These are phyloP conservation scores for Drosophila subpulchrella DNA, from an alignment of 1,140 invertebrate species.

Conservation along the genomic window DNA sequence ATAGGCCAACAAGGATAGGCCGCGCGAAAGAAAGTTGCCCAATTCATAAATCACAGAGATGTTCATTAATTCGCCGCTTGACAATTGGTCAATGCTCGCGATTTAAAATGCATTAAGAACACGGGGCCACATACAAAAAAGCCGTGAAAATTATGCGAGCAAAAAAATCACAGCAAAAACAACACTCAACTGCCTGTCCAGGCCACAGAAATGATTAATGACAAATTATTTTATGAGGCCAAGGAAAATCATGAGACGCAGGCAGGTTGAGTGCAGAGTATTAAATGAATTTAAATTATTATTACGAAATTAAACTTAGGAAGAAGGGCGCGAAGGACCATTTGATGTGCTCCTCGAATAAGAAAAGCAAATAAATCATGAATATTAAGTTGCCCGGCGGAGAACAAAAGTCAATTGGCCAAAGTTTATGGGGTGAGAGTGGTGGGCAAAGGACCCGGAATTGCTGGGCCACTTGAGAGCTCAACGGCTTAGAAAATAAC, in stretches of 20 bases:
- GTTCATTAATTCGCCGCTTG: constrained; percentile 69
- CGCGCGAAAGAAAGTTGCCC: not conserved
- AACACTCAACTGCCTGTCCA: constrained; percentile 34
- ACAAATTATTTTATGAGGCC: constrained; percentile 71
- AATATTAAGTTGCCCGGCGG: constrained; percentile 60
- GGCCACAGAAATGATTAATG: constrained; percentile 71
- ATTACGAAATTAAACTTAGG: constrained; percentile 40
- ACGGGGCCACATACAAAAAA: constrained; percentile 2
- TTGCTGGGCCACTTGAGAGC: constrained; percentile 49
- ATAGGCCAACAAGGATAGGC: constrained; percentile 9
- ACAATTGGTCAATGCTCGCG: constrained; percentile 73
- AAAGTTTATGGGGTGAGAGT: constrained; percentile 43
- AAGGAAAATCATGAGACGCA: constrained; percentile 10
- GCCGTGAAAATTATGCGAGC: constrained; percentile 15
- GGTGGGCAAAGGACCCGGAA: not conserved
- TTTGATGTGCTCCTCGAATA: constrained; percentile 47
- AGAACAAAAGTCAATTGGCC: constrained; percentile 70
- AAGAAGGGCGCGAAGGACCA: not conserved
- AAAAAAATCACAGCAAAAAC: constrained; percentile 22
- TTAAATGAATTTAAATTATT: constrained; percentile 75
- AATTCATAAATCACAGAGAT: constrained; percentile 62
- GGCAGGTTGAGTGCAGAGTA: constrained; percentile 49
- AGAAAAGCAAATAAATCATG: constrained; percentile 70
- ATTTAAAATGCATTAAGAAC: constrained; percentile 72
- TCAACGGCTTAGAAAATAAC: constrained; percentile 70